Percentiles rank a stretch among this genome's conserved stretches.
phyloP scores from a whole-genome alignment of 2,113 vertebrate species.

The Ctenodactylus gundi region DNA sequence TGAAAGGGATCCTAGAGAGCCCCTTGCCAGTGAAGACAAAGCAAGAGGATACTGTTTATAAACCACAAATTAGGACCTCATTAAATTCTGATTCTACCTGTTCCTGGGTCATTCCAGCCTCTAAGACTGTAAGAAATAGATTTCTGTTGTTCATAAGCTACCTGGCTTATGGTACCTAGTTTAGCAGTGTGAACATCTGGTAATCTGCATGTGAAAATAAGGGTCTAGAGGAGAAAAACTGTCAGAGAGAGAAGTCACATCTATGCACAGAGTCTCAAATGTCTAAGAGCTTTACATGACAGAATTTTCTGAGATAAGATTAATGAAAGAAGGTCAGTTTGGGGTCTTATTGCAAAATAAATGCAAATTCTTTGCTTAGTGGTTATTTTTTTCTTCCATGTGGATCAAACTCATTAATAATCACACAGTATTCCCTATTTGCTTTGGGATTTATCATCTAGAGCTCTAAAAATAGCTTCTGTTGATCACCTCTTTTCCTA shows the following conservation, averaged over 20 bases:
- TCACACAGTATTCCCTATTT: background rate
- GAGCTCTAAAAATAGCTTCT: slow-evolving; percentile 30
- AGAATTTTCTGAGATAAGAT: background rate
- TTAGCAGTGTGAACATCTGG: background rate
- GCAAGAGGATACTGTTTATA: background rate
- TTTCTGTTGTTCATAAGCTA: background rate
- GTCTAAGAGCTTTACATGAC: background rate
- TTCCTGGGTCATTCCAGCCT: background rate
- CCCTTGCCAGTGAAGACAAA: background rate
- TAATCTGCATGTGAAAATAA: background rate
- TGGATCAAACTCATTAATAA: slow-evolving; percentile 8
- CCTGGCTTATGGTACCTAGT: too few relatives aligned
- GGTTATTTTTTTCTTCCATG: background rate
- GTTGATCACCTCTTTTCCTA: slow-evolving; percentile 45
- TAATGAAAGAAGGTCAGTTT: background rate
- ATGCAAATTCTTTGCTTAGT: slow-evolving; percentile 12
- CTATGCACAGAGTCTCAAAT: background rate
- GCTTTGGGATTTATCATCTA: slow-evolving; percentile 26
- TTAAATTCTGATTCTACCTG: background rate
- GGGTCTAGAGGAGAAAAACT: background rate
- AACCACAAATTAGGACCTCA: background rate
- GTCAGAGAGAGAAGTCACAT: background rate
- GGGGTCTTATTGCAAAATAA: background rate
- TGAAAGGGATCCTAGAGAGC: background rate
- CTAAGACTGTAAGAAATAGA: background rate